Evolutionary conservation across 2,888 invertebrate species (phyloP).

Genomic region (Clunio marinus): DNA sequence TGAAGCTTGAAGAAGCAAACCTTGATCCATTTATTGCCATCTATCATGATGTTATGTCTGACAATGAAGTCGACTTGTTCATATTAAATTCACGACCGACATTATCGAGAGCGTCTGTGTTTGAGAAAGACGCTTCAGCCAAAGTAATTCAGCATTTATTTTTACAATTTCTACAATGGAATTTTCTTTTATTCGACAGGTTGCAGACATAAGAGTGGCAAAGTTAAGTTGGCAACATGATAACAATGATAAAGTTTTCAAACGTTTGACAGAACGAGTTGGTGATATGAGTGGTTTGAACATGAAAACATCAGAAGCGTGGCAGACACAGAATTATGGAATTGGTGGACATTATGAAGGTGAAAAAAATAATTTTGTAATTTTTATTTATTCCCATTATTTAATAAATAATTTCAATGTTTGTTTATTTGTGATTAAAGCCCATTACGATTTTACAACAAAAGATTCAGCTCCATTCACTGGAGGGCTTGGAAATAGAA

Average conservation of each 20-base stretch:
- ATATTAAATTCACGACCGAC: conserved; percentile 54
- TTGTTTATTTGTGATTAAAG: too few relatives aligned
- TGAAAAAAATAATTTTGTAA: conserved; percentile 51
- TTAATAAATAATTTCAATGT: background rate
- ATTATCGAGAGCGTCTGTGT: conserved; percentile 57
- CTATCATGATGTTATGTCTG: conserved; percentile 57
- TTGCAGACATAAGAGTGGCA: conserved; percentile 58
- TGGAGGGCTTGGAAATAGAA: conserved; percentile 45
- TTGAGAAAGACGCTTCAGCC: conserved; percentile 71
- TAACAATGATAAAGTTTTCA: conserved; percentile 52
- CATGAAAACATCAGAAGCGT: conserved; percentile 57
- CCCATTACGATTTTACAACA: conserved; percentile 44
- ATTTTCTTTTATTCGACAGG: conserved; percentile 45
- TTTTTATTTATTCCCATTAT: too few relatives aligned
- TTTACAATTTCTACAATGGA: conserved; percentile 42
- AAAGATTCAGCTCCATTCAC: background rate
- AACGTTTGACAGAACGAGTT: conserved; percentile 53
- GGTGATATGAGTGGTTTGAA: conserved; percentile 56
- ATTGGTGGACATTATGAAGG: conserved; percentile 61
- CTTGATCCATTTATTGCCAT: conserved; percentile 54
- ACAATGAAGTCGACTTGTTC: conserved; percentile 56
- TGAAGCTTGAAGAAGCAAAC: conserved; percentile 55
- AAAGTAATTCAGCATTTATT: background rate
- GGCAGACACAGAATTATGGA: conserved; percentile 61
- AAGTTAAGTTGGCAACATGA: conserved; percentile 59